phyloP scores from a whole-genome alignment of 2,888 invertebrate genomes.

The Tiliacea aurago region DNA sequence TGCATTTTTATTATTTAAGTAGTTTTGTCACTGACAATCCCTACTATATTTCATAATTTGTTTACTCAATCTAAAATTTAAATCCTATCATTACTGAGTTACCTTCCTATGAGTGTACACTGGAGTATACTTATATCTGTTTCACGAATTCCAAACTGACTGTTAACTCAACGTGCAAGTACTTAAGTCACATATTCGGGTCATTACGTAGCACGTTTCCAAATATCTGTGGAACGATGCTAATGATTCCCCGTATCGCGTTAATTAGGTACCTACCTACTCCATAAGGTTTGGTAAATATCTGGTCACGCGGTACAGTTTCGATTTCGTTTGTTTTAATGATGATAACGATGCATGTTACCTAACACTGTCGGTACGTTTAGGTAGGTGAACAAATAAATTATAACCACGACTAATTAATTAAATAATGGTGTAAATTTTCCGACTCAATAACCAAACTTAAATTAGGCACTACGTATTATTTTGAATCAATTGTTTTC shows the following conservation, averaged over 20 bases:
- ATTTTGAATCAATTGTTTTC: not conserved
- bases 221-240: constrained; percentile 40
- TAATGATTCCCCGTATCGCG: constrained; percentile 37
- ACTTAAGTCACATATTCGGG: constrained; percentile 44
- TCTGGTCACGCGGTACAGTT: constrained; percentile 13
- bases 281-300: constrained; percentile 29
- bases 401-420: not conserved
- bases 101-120: not conserved
- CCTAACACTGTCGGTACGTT: not conserved
- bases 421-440: not conserved
- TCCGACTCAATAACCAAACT: no score
- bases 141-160: constrained; percentile 19
- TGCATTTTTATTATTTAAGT: not conserved
- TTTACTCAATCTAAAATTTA: not conserved
- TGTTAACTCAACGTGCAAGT: constrained; percentile 21
- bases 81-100: not conserved
- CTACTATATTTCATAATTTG: not conserved
- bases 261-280: constrained; percentile 34
- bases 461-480: not conserved
- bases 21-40: not conserved
- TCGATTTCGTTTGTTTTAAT: constrained; percentile 9
- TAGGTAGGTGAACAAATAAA: not conserved
- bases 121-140: not conserved
- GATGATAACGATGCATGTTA: not conserved
- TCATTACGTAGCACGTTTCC: constrained; percentile 40